Conservation (phyloP, 1,140 invertebrate species). For the Globodera rostochiensis region DNA sequence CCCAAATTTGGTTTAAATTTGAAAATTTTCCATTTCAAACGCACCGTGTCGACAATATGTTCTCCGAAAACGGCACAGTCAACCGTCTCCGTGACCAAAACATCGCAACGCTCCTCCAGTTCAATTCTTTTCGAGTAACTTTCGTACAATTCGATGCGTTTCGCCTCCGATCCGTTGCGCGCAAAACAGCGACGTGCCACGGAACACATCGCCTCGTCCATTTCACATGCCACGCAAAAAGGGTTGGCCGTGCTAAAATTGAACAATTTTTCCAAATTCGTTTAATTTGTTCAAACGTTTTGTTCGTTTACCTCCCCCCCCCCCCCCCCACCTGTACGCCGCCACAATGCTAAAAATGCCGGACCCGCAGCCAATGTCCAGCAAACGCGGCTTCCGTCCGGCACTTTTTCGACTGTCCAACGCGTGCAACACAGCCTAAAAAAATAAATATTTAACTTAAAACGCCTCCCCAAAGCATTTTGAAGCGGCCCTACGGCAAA, state of each 20-base stretch:
- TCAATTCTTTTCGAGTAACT: slow-evolving; percentile 26
- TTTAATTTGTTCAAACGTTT: background rate
- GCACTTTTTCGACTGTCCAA: background rate
- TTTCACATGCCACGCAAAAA: slow-evolving; percentile 28
- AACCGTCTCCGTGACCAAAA: slow-evolving; percentile 35
- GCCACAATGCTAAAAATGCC: slow-evolving; percentile 40
- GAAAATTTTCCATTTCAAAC: background rate
- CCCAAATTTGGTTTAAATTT: background rate
- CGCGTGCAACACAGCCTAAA: background rate
- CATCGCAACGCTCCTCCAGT: slow-evolving; percentile 21
- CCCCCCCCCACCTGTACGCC: background rate
- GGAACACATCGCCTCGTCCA: slow-evolving; percentile 32
- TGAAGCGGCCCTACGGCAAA: too few species aligned
- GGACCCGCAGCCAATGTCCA: slow-evolving; percentile 37
- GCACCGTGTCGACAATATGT: slow-evolving; percentile 27
- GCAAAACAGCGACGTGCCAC: slow-evolving; percentile 33
- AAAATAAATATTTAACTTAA: too few species aligned
- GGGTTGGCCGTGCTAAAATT: background rate
- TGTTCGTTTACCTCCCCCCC: too few species aligned
- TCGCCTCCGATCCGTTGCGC: slow-evolving; percentile 17
- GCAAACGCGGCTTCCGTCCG: background rate
- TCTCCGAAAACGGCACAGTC: slow-evolving; percentile 40
- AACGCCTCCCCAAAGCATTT: too few species aligned
- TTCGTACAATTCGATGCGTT: slow-evolving; percentile 22
- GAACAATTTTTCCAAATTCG: too few species aligned